Evolutionary conservation across 2,888 invertebrate species (phyloP).

Genomic region (Argyra leucocephala): DNA sequence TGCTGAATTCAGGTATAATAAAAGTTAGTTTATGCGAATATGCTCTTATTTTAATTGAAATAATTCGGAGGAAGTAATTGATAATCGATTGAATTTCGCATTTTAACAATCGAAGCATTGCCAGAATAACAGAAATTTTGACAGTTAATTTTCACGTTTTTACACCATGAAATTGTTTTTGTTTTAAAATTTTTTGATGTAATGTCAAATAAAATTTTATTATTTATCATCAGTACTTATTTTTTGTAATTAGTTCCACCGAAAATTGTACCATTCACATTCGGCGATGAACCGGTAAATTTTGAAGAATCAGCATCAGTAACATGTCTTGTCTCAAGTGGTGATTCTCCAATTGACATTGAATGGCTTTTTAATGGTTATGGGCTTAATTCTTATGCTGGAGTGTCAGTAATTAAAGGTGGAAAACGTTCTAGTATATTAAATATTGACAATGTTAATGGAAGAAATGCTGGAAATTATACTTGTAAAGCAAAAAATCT

Average conservation of each 20-base stretch:
- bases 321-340: constrained; percentile 61
- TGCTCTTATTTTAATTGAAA: too few species aligned
- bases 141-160: too few species aligned
- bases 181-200: too few species aligned
- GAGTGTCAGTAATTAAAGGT: constrained; percentile 38
- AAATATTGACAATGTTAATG: constrained; percentile 53
- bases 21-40: too few species aligned
- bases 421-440: constrained; percentile 53
- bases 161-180: too few species aligned
- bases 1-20: too few species aligned
- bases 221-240: too few species aligned
- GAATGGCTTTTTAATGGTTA: constrained; percentile 50
- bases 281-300: constrained; percentile 63
- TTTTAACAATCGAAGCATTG: too few species aligned
- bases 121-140: too few species aligned
- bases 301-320: constrained; percentile 61
- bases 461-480: constrained; percentile 62
- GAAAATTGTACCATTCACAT: constrained; percentile 64
- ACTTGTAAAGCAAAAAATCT: constrained; percentile 63
- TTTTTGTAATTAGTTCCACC: constrained; percentile 55
- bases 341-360: constrained; percentile 57
- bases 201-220: too few species aligned
- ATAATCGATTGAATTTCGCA: too few species aligned
- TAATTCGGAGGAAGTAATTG: too few species aligned
- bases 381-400: constrained; percentile 36